Evolutionary conservation across 2,888 invertebrate species (phyloP).

Genomic region (Polydrusus cervinus): DNA sequence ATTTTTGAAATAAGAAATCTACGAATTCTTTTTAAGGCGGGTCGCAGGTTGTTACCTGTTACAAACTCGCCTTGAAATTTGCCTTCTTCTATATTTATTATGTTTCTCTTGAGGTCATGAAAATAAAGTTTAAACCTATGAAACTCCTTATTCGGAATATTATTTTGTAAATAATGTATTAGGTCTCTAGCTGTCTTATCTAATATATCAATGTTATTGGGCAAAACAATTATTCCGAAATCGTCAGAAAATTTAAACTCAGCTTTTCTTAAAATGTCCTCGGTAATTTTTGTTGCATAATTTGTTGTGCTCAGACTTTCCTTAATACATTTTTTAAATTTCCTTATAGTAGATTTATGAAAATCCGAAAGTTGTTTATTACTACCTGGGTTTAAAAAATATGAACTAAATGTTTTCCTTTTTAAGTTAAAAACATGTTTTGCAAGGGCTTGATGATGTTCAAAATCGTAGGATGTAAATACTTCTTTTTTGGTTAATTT

Average conservation of each 20-base stretch:
- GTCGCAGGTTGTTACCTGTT: not conserved
- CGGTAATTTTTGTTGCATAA: not conserved
- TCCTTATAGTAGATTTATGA: not conserved
- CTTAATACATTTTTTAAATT: not conserved
- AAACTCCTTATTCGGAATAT: not conserved
- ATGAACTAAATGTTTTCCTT: not conserved
- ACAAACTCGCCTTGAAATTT: not conserved
- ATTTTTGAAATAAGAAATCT: conserved; percentile 3
- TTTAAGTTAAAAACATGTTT: not conserved
- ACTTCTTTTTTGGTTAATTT: not conserved
- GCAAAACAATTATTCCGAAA: not conserved
- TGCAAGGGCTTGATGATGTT: not conserved
- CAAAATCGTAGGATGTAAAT: not conserved
- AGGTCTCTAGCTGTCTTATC: not conserved
- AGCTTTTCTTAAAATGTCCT: not conserved
- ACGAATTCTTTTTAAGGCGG: not conserved
- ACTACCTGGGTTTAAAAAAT: not conserved
- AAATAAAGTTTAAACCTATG: not conserved
- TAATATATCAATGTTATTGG: not conserved
- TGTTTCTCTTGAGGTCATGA: not conserved
- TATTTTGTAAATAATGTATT: not conserved
- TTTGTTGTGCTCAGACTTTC: not conserved
- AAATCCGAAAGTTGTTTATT: no score
- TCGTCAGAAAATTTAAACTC: conserved; percentile 13
- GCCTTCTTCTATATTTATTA: not conserved